Evolutionary conservation across 2,113 vertebrate genomes (phyloP), one percentile per base, ranked within the genome.

Genomic region (Scomber scombrus): DNA sequence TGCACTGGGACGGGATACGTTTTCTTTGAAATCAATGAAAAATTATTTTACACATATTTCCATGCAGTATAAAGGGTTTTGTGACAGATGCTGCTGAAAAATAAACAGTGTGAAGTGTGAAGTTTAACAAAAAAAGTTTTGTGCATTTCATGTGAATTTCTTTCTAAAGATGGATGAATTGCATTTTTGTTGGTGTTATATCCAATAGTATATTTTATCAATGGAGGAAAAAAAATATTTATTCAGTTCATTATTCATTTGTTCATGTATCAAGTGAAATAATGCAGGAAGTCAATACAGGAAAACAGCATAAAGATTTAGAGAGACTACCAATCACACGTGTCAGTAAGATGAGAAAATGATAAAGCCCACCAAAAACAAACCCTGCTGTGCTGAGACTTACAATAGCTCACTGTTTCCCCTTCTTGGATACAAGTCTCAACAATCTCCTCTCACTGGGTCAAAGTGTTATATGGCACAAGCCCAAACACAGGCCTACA

Each of bases 331-430:
- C 18, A 62, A 84, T 85, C 67, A 52, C 55, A 71, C 15, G 74
- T 73, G 86, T 85, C 71, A 85, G 87, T 83, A 80, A 89, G 74
- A 55, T 71, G 84, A 91, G 88, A 91, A 89, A 90, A 88, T 71
- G 84, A 91, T 90, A 85, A 91, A 86, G 66, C 72, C 73, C 74
- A 87, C 80, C 65, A 84, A 70, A 83, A 88, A 73, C 71, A 82
- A 84, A 87, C 55, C 89, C 81, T 71, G 81, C 91, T 90, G 91
- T 68, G 85, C 81, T 10, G 80, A 72, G 85, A 84, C 88, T 90
- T 89, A 94, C 92, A 93, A 92, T 88, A 92, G 90, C 82, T 88
- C 85, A 81, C 87, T 94, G 88, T 94, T 93, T 91, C 80, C 84
- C 84, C 79, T 77, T 82, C 85, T 68, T 61, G 75, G 69, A 83